Evolutionary conservation across 2,888 invertebrate species (phyloP), one percentile per base, ranked within the genome.

Genomic region (Anodontia alba): DNA sequence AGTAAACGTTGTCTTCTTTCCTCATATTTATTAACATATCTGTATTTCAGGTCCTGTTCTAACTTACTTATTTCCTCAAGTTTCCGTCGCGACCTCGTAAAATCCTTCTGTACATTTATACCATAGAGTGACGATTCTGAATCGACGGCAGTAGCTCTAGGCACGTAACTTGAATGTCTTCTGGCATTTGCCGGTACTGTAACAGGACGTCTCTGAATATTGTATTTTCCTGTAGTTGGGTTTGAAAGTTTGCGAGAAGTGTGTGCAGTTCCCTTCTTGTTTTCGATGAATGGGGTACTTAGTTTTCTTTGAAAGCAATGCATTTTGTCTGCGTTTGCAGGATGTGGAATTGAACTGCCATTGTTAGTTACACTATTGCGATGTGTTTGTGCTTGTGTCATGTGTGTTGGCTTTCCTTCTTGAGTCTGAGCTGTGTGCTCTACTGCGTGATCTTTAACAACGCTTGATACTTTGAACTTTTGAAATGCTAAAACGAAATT

Each of bases 1-100:
- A 87, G 72, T 33, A 84, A 75, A 36, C 72, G 73, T 67, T 83
- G 77, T 43, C 83, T 75, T 20, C 86, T 76, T 49, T 84, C 87
- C 70, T 86, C 84, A 42, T 80, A 76, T 74, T 80, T 84, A 54
- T 88, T 84, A 0, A 83, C 79, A 38, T 81, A 80, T 23, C 84
- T 86, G 66, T 77, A 86, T 54, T 83, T 86, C 15, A 83, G 80
- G 46, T 87, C 81, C 38, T 83, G 83, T 67, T 88, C 87, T 10
- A 87, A 73, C 73, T 79, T 80, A 75, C 88, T 86, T n/a, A 88
- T 80, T 70, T 84, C 87, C 43, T 80, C 81, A 15, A 88, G 76
- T 46, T 81, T 80, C 29, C 88, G 80, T 5, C 88, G 78, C 1
- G 88, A 88, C 71, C 87, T 74, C 3, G 87, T 79, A 51, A 79